phyloP scores from a whole-genome alignment of 1,140 invertebrate genomes.

The Oscheius sp. region DNA sequence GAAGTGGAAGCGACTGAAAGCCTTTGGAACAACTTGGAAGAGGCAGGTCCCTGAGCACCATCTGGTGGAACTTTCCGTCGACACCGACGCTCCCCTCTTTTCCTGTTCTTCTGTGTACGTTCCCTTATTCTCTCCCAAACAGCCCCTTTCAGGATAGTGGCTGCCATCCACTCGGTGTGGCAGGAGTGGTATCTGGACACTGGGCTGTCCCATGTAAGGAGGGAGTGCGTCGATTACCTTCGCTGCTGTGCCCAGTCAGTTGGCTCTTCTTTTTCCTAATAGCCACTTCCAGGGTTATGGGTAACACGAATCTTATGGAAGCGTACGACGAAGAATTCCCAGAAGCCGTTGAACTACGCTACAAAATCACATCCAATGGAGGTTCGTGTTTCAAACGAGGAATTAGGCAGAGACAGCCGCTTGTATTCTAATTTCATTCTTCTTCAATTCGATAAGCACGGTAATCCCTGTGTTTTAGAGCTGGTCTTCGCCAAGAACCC shows the following conservation, averaged over 20 bases:
- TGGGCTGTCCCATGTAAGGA: no score
- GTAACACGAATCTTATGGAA: neutral
- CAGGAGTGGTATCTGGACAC: neutral
- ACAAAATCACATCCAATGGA: neutral
- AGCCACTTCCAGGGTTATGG: neutral
- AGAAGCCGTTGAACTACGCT: neutral
- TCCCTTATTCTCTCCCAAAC: no score
- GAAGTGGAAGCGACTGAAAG: neutral
- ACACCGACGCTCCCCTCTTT: neutral
- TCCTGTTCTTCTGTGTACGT: no score
- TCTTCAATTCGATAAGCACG: neutral
- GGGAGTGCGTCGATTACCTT: neutral
- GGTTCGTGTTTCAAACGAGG: neutral
- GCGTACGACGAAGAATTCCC: neutral
- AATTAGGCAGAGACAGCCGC: no score
- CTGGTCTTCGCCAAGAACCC: neutral
- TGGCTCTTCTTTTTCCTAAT: neutral
- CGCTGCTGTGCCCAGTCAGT: neutral
- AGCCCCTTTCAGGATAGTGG: neutral
- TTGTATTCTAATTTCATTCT: neutral
- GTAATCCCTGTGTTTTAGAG: neutral
- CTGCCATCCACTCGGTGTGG: neutral
- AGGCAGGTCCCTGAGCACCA: no score
- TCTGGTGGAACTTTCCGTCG: no score
- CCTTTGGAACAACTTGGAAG: neutral